Percentiles rank a stretch among this genome's conserved stretches.
phyloP scores from a whole-genome alignment of 2,113 vertebrate species.

The Burhinus bistriatus region DNA sequence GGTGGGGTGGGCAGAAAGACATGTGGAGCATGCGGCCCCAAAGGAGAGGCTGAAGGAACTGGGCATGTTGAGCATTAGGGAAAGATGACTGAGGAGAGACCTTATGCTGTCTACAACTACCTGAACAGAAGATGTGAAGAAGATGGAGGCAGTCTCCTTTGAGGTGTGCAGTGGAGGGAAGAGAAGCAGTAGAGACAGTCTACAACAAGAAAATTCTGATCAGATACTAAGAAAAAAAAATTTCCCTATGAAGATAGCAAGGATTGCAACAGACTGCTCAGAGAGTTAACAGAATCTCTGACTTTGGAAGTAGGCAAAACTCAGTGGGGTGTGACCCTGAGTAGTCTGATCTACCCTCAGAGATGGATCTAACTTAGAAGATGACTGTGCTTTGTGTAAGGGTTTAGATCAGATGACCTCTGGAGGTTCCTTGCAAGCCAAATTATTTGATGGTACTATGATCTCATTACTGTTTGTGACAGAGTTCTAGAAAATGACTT shows the following conservation, averaged over 20 bases:
- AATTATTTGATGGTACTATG: not conserved
- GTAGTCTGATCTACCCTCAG: not conserved
- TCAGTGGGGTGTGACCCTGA: not conserved
- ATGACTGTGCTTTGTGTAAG: not conserved
- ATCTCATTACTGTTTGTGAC: not conserved
- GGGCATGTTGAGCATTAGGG: not conserved
- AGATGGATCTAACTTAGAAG: not conserved
- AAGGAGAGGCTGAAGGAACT: not conserved
- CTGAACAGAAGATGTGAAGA: not conserved
- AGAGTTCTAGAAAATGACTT: not conserved
- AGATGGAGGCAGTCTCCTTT: not conserved
- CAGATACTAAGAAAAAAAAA: not conserved
- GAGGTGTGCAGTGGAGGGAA: not conserved
- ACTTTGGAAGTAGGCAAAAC: not conserved
- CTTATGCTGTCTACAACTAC: not conserved
- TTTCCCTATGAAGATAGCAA: not conserved
- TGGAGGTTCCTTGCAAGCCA: not conserved
- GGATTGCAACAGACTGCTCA: not conserved
- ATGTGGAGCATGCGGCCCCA: accelerated
- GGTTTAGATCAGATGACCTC: not conserved
- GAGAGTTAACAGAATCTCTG: not conserved
- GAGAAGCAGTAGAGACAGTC: not conserved
- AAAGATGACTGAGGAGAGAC: not conserved
- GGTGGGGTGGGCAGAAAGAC: not conserved
- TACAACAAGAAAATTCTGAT: not conserved